Conservation (phyloP, 92 coral and sea anemone species). For the Parazoanthus darwini region DNA sequence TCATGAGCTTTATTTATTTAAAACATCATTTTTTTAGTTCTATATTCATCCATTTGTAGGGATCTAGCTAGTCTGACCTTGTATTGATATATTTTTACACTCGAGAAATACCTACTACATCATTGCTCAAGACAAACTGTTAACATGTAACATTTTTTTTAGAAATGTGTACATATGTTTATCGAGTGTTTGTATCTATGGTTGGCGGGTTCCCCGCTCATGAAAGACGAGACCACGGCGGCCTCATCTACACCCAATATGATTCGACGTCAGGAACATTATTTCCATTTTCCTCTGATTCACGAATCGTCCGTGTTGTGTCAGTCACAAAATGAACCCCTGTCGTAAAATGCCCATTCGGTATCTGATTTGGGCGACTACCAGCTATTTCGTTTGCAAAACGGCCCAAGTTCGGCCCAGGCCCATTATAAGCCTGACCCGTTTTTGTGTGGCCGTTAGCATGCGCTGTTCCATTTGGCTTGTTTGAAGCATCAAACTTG, state of each 20-base stretch:
- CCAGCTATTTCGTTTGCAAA: background rate
- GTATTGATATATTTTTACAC: too few relatives aligned
- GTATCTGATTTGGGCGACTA: background rate
- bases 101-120: too few relatives aligned
- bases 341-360: background rate
- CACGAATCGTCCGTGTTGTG: background rate
- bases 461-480: background rate
- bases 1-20: too few relatives aligned
- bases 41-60: too few relatives aligned
- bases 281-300: background rate
- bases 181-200: background rate
- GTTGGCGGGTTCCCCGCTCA: background rate
- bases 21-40: too few relatives aligned
- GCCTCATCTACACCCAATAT: conserved; percentile 15
- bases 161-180: too few relatives aligned
- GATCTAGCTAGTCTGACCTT: too few relatives aligned
- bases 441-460: background rate
- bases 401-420: background rate
- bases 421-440: background rate
- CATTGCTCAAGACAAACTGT: too few relatives aligned
- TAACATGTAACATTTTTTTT: too few relatives aligned
- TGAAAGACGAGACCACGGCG: background rate
- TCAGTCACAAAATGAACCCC: background rate
- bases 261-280: conserved; percentile 12
- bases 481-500: background rate